phyloP scores from a whole-genome alignment of 2,888 invertebrate species.

The Andricus curvator region DNA sequence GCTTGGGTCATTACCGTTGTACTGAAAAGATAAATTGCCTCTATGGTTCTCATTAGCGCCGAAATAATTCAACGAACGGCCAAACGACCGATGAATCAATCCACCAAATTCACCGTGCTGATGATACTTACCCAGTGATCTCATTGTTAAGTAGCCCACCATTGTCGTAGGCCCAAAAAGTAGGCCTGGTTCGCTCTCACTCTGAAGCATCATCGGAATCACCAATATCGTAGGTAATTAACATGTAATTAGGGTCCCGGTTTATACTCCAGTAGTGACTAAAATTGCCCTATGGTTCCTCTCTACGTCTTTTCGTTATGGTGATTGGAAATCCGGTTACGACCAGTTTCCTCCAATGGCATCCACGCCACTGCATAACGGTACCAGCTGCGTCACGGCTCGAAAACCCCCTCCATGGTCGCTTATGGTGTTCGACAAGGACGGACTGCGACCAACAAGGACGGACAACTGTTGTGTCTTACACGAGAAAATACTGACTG shows the following conservation, averaged over 20 bases:
- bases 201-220: neutral
- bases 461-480: conserved; percentile 56
- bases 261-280: neutral
- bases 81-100: conserved; percentile 50
- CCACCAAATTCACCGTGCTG: conserved; percentile 67
- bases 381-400: conserved; percentile 73
- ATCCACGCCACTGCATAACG: conserved; percentile 74
- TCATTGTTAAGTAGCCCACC: conserved; percentile 75
- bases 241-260: neutral
- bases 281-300: neutral
- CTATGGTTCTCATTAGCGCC: conserved; percentile 23
- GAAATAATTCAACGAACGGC: conserved; percentile 1
- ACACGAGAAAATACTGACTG: conserved; percentile 20
- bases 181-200: conserved; percentile 45
- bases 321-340: conserved; percentile 16
- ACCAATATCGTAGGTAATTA: neutral
- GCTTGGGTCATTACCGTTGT: neutral
- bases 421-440: conserved; percentile 56
- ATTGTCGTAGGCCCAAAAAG: conserved; percentile 71
- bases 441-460: conserved; percentile 61
- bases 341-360: conserved; percentile 40
- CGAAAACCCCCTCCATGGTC: conserved; percentile 58
- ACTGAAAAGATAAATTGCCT: neutral
- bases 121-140: conserved; percentile 69
- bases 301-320: neutral